phyloP scores from a whole-genome alignment of 2,113 vertebrate genomes.

The Syrrhaptes paradoxus region DNA sequence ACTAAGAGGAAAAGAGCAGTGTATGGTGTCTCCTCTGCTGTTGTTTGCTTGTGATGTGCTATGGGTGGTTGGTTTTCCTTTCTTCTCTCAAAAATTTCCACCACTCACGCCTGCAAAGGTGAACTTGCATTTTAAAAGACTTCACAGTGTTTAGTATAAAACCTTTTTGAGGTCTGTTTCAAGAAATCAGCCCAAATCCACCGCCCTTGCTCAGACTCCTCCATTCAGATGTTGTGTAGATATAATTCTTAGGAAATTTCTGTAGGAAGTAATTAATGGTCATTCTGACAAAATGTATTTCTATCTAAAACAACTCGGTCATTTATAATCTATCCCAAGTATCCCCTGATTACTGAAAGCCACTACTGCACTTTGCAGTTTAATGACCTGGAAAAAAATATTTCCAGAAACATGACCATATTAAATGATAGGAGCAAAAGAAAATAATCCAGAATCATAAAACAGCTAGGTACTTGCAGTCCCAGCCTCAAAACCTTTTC shows the following conservation, averaged over 20 bases:
- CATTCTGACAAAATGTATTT: not conserved
- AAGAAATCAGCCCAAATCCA: not conserved
- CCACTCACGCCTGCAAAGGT: not conserved
- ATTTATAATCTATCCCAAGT: not conserved
- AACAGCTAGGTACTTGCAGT: not conserved
- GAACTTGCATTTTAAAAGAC: not conserved
- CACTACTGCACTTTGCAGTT: not conserved
- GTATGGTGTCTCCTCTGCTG: not conserved
- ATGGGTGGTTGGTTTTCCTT: not conserved
- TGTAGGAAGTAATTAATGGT: not conserved
- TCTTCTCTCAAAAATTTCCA: not conserved
- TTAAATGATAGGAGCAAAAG: not conserved
- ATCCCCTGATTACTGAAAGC: not conserved
- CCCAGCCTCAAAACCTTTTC: not conserved
- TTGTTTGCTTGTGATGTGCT: not conserved
- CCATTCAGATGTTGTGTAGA: not conserved
- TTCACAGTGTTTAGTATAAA: not conserved
- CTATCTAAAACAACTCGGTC: not conserved
- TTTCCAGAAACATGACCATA: not conserved
- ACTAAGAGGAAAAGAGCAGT: not conserved
- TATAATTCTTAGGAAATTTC: not conserved
- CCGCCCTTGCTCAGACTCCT: not conserved
- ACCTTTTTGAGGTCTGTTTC: not conserved
- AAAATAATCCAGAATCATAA: conserved; percentile 15
- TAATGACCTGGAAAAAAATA: not conserved